Conservation (phyloP, 2,888 invertebrate genomes). For the Palloptera scutellata region DNA sequence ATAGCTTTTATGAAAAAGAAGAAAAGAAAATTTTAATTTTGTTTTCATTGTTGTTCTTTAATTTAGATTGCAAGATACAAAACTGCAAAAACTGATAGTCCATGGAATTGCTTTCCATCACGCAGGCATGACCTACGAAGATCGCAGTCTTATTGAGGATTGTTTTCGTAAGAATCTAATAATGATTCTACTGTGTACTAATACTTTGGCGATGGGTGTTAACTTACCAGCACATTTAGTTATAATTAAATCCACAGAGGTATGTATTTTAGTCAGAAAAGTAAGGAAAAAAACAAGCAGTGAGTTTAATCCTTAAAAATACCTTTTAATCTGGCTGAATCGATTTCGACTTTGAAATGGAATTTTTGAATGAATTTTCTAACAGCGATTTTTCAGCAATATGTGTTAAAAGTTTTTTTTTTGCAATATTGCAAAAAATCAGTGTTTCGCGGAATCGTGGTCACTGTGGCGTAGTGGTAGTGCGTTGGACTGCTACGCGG, state of each 20-base stretch:
- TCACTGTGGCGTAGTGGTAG: too few relatives aligned
- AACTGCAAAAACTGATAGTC: conserved; percentile 65
- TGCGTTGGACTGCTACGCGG: too few relatives aligned
- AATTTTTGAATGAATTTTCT: conserved; percentile 12
- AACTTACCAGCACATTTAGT: conserved; percentile 86
- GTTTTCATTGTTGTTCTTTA: neutral
- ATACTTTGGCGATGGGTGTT: conserved; percentile 81
- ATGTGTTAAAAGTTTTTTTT: too few relatives aligned
- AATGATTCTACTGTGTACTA: conserved; percentile 76
- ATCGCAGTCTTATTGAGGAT: conserved; percentile 72
- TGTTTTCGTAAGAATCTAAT: conserved; percentile 73
- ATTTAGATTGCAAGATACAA: conserved; percentile 52
- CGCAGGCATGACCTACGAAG: conserved; percentile 75
- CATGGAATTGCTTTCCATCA: conserved; percentile 81
- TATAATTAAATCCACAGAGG: conserved; percentile 76
- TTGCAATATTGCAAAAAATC: too few relatives aligned
- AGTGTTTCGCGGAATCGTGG: too few relatives aligned
- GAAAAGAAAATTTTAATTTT: neutral
- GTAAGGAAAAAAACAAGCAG: too few relatives aligned
- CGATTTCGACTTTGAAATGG: too few relatives aligned
- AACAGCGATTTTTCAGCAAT: conserved; percentile 10
- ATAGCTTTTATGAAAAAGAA: too few relatives aligned
- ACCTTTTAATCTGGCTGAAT: too few relatives aligned
- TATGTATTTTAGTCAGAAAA: conserved; percentile 18
- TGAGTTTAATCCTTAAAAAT: too few relatives aligned